A percentile compares a stretch with the other conserved stretches of the same genome.
Conservation (phyloP, 2,113 vertebrate genomes). For the Otocyon megalotis region DNA sequence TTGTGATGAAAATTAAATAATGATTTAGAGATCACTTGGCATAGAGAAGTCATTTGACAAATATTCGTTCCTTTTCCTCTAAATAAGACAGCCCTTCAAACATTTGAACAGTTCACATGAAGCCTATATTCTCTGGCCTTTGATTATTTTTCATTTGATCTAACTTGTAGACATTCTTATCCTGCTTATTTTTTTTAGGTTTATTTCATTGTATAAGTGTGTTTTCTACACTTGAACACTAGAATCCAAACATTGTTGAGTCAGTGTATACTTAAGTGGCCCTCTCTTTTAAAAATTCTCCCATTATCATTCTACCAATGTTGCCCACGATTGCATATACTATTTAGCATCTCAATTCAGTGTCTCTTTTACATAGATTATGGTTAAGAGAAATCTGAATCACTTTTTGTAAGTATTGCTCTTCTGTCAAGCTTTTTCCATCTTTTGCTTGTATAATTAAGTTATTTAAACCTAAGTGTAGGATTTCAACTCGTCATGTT, state of each 20-base stretch:
- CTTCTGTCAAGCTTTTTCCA: not conserved
- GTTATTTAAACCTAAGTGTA: slow-evolving; percentile 15
- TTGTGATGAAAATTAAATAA: not conserved
- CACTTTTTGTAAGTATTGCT: not conserved
- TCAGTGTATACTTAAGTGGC: not conserved
- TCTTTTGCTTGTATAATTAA: not conserved
- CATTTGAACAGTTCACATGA: not conserved
- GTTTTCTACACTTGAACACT: not conserved
- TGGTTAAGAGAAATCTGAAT: slow-evolving; percentile 30
- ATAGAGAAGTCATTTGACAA: not conserved
- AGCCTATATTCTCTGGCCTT: not conserved
- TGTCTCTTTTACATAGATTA: not conserved
- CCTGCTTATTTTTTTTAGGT: not conserved
- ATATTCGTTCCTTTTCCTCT: slow-evolving; percentile 20
- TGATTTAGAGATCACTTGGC: not conserved
- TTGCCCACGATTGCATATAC: not conserved
- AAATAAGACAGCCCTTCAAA: not conserved
- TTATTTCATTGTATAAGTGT: not conserved
- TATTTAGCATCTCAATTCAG: not conserved
- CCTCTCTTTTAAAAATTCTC: not conserved
- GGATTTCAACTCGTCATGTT: slow-evolving; percentile 18
- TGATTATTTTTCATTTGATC: not conserved
- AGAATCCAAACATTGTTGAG: not conserved
- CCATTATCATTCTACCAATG: not conserved
- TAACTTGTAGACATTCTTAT: not conserved